Conservation (phyloP, 1,140 invertebrate species). For the Oncopeltus fasciatus region DNA sequence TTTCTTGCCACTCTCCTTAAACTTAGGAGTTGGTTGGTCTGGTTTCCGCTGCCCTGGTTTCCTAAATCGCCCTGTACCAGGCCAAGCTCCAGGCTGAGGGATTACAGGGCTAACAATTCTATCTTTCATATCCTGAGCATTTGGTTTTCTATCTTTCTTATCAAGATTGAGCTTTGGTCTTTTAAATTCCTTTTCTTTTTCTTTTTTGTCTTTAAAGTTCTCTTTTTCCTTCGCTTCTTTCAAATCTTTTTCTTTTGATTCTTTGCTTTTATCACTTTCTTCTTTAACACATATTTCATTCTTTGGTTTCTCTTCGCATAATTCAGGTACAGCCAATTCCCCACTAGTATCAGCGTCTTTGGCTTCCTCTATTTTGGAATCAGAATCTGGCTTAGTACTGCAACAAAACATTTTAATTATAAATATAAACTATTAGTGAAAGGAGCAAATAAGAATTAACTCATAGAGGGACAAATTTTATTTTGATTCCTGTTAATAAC, state of each 20-base stretch:
- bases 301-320: too few relatives aligned
- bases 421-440: not conserved
- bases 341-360: not conserved
- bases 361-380: not conserved
- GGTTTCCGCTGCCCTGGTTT: conserved; percentile 20
- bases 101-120: conserved; percentile 87
- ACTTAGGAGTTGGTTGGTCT: conserved; percentile 42
- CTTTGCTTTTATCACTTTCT: not conserved
- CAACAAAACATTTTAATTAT: not conserved
- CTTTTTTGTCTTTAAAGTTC: not conserved
- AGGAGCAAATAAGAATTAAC: not conserved
- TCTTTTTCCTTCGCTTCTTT: not conserved
- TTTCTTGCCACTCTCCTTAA: conserved; percentile 53
- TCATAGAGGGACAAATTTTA: too few relatives aligned
- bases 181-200: conserved; percentile 3
- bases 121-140: conserved; percentile 40
- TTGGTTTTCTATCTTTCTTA: conserved; percentile 10
- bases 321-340: not conserved
- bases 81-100: conserved; percentile 68
- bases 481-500: too few relatives aligned
- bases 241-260: not conserved
- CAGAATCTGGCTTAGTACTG: not conserved
- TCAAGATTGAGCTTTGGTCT: not conserved
- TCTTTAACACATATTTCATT: too few relatives aligned
- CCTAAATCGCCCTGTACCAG: conserved; percentile 33